phyloP scores from a whole-genome alignment of 2,888 invertebrate genomes.

The Oscheius sp. region DNA sequence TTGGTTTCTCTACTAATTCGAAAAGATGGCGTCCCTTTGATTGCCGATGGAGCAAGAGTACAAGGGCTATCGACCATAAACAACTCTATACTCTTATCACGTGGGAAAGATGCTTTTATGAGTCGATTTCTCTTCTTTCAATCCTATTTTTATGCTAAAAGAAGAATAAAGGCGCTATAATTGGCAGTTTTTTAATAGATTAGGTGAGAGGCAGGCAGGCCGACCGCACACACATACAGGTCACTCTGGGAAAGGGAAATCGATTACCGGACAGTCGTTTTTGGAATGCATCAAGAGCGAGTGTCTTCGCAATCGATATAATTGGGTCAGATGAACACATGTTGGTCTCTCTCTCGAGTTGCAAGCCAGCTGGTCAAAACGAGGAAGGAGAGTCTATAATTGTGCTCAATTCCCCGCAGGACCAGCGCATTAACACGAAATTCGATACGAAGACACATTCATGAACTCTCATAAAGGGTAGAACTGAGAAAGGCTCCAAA shows the following conservation, averaged over 20 bases:
- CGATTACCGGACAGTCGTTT: slow-evolving; percentile 15
- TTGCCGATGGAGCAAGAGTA: background rate
- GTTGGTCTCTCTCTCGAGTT: background rate
- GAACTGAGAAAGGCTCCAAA: background rate
- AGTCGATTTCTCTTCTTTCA: too few species aligned
- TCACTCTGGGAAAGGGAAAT: background rate
- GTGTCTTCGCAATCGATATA: slow-evolving; percentile 10
- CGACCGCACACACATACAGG: slow-evolving; percentile 9
- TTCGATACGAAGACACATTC: background rate
- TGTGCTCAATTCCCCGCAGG: slow-evolving; percentile 7
- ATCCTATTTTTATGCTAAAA: background rate
- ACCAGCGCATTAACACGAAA: slow-evolving; percentile 12
- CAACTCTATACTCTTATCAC: background rate
- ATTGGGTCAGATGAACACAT: slow-evolving; percentile 14
- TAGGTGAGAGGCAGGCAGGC: background rate
- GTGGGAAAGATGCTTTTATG: background rate
- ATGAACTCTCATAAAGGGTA: background rate
- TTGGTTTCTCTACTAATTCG: background rate
- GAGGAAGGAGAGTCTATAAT: background rate
- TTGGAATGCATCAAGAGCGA: background rate
- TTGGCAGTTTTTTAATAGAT: background rate
- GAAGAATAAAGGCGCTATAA: background rate
- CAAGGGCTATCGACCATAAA: background rate
- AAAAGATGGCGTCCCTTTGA: background rate
- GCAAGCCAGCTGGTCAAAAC: slow-evolving; percentile 3